A percentile compares a stretch with the other conserved stretches of the same genome.
These are phyloP conservation scores for Cosmopolites sordidus DNA, from an alignment of 2,888 invertebrate genomes.

Conservation along the genomic window DNA sequence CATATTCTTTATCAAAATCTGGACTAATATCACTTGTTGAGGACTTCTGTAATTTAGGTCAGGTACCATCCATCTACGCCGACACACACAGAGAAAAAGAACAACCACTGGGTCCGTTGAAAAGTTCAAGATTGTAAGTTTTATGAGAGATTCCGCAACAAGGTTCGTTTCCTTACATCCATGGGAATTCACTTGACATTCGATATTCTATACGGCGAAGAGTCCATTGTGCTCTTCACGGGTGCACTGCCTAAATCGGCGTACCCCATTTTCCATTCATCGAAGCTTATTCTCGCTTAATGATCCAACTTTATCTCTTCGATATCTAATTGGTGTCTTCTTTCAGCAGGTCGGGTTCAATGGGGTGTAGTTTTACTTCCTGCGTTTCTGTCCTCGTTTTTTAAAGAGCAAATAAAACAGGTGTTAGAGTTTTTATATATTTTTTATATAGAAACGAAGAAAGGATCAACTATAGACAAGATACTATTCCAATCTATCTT, in stretches of 20 bases:
- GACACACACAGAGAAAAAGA: slow-evolving; percentile 33
- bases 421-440: background rate
- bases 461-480: no score
- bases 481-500: no score
- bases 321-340: slow-evolving; percentile 10
- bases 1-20: no score
- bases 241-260: no score
- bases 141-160: slow-evolving; percentile 32
- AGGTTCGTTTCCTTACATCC: slow-evolving; percentile 35
- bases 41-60: no score
- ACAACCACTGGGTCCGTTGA: slow-evolving; percentile 11
- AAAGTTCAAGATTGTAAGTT: slow-evolving; percentile 39
- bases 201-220: slow-evolving; percentile 35
- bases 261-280: background rate
- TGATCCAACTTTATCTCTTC: slow-evolving; percentile 18
- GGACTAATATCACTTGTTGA: no score
- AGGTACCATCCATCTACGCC: no score
- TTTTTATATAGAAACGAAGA: no score
- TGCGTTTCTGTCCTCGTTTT: background rate
- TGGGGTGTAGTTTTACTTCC: slow-evolving; percentile 9
- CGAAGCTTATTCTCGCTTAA: slow-evolving; percentile 16
- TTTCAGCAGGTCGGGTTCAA: background rate
- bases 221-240: no score
- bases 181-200: slow-evolving; percentile 49
- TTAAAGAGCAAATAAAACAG: background rate